Conservation (phyloP, 1,140 invertebrate genomes). For the Sycophaga agraensis region DNA sequence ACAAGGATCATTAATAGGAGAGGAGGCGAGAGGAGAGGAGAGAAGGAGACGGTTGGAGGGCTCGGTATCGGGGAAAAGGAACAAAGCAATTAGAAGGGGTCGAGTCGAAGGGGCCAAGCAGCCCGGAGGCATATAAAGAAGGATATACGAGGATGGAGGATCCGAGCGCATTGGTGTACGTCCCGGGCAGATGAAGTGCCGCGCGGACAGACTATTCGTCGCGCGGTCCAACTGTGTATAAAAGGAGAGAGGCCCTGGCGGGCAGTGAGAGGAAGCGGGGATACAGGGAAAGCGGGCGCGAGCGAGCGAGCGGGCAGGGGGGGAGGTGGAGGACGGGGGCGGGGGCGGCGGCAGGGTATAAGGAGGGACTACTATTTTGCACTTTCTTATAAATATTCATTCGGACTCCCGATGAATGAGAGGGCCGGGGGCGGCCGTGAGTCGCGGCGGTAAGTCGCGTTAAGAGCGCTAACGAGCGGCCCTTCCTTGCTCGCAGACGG, state of each 20-base stretch:
- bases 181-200: too few species aligned
- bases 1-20: too few species aligned
- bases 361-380: slow-evolving; percentile 47
- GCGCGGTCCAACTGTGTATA: too few species aligned
- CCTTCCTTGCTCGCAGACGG: slow-evolving; percentile 32
- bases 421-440: slow-evolving; percentile 33
- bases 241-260: background rate
- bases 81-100: too few species aligned
- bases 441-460: slow-evolving; percentile 55
- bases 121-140: too few species aligned
- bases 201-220: background rate
- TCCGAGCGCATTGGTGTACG: too few species aligned
- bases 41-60: too few species aligned
- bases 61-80: too few species aligned
- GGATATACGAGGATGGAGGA: too few species aligned
- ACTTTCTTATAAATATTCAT: slow-evolving; percentile 60
- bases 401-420: slow-evolving; percentile 50
- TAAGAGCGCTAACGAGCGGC: slow-evolving; percentile 57
- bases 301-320: background rate
- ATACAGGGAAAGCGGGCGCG: background rate
- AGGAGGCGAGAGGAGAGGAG: too few species aligned
- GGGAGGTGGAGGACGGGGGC: background rate
- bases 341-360: background rate
- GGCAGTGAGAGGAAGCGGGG: background rate
- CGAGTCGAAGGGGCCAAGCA: too few species aligned